Conservation (phyloP, 2,113 vertebrate species). For the zebrafish (Danio rerio) region DNA sequence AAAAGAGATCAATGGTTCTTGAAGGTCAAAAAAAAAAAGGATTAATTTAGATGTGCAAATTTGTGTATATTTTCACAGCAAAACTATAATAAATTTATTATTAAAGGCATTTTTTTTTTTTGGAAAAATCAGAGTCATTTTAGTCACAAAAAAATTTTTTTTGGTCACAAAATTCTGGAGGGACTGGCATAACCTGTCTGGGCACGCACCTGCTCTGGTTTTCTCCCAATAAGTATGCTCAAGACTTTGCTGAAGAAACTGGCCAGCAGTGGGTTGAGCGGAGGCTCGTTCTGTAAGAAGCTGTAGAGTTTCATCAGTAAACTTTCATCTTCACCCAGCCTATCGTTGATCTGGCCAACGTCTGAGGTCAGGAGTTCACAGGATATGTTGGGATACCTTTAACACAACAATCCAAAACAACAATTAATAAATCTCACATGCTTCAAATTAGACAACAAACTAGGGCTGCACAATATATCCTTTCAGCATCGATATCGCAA, state of each 20-base stretch:
- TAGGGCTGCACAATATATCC: no score
- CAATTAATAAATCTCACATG: neutral
- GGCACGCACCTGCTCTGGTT: conserved; percentile 91
- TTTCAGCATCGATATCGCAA: no score
- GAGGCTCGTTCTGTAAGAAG: conserved; percentile 92
- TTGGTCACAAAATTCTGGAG: no score
- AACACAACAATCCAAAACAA: neutral
- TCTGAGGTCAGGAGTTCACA: conserved; percentile 98
- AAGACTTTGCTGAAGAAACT: conserved; percentile 99
- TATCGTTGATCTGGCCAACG: conserved; percentile 94
- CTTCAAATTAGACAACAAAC: neutral
- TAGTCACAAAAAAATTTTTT: no score
- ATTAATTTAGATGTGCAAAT: no score
- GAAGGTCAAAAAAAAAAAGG: no score
- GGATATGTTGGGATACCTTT: conserved; percentile 96
- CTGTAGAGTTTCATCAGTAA: conserved; percentile 91
- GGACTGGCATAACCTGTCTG: no score
- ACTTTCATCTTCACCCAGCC: conserved; percentile 93
- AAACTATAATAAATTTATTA: no score
- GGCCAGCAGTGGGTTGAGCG: conserved; percentile 93
- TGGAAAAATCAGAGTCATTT: no score
- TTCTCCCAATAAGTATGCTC: conserved; percentile 98
- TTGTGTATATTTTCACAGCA: no score
- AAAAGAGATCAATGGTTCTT: no score
- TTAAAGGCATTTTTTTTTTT: no score